phyloP scores from a whole-genome alignment of 2,113 vertebrate species.

The Mionectes macconnelli region DNA sequence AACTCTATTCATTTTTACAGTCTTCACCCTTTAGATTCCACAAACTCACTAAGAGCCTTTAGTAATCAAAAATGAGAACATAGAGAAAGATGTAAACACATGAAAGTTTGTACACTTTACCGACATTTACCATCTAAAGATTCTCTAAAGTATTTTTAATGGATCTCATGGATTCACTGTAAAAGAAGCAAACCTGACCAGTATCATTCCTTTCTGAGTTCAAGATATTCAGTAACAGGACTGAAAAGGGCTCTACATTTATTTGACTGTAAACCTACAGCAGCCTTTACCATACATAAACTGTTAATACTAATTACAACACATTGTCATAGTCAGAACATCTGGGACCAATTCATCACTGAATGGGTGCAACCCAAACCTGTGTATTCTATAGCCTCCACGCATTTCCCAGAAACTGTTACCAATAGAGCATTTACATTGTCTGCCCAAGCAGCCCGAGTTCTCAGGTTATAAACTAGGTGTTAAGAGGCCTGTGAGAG shows the following conservation, averaged over 20 bases:
- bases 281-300: background rate
- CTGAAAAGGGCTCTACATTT: background rate
- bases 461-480: too few relatives aligned
- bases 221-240: background rate
- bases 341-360: too few relatives aligned
- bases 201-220: background rate
- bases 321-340: too few relatives aligned
- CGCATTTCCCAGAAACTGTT: too few relatives aligned
- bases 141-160: background rate
- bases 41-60: background rate
- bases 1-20: background rate
- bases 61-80: background rate
- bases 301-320: background rate
- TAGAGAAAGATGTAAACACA: background rate
- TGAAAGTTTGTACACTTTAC: background rate
- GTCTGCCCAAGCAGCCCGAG: too few relatives aligned
- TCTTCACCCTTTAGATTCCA: background rate
- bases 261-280: background rate
- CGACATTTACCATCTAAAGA: background rate
- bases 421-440: too few relatives aligned
- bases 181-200: background rate
- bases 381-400: too few relatives aligned
- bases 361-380: too few relatives aligned
- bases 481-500: too few relatives aligned
- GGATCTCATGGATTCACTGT: rapidly evolving